phyloP scores from a whole-genome alignment of 2,113 vertebrate genomes.

The Aix galericulata region DNA sequence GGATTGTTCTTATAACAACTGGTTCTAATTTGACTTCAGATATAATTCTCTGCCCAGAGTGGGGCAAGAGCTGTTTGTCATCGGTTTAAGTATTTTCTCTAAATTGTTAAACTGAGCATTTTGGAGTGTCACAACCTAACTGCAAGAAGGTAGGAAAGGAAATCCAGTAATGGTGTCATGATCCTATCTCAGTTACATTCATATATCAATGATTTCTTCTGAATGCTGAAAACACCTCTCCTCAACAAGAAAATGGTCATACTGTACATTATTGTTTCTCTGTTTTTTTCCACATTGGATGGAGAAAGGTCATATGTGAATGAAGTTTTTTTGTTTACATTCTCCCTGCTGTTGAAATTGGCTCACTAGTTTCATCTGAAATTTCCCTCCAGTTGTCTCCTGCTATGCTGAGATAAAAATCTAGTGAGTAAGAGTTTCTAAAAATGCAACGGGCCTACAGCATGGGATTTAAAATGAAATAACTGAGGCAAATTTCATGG shows the following conservation, averaged over 20 bases:
- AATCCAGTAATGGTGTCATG: not conserved
- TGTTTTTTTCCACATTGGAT: not conserved
- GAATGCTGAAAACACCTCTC: not conserved
- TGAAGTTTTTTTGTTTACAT: not conserved
- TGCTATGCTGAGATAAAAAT: not conserved
- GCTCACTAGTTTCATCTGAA: not conserved
- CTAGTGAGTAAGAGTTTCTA: not conserved
- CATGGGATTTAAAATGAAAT: not conserved
- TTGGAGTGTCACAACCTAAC: not conserved
- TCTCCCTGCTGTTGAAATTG: not conserved
- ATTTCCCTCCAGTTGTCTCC: not conserved
- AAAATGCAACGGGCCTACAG: not conserved
- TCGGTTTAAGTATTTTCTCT: not conserved
- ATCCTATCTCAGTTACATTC: not conserved
- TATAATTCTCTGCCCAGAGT: not conserved
- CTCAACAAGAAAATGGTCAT: not conserved
- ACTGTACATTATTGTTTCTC: not conserved
- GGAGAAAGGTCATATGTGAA: not conserved
- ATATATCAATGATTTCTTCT: not conserved
- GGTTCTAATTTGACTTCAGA: not conserved
- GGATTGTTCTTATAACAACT: not conserved
- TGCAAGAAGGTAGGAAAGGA: not conserved
- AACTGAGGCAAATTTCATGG: not conserved
- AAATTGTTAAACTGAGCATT: not conserved
- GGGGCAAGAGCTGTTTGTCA: not conserved